Evolutionary conservation across 2,888 invertebrate species (phyloP).

Genomic region (Pristionchus exspectatus): DNA sequence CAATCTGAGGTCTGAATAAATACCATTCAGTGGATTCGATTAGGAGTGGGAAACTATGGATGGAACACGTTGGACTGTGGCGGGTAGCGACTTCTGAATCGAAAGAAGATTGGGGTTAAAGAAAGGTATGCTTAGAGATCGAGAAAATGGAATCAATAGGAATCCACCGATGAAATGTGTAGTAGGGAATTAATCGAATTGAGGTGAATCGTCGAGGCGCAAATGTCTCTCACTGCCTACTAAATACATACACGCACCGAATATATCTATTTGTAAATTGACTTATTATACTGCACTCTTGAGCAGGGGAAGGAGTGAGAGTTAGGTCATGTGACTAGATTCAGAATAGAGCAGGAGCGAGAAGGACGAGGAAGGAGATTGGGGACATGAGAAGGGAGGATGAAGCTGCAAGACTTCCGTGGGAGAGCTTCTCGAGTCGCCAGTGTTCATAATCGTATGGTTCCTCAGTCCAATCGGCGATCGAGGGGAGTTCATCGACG

Average conservation of each 20-base stretch:
- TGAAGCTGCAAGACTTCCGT: constrained; percentile 10
- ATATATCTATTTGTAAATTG: constrained; percentile 40
- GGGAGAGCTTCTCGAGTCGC: constrained; percentile 33
- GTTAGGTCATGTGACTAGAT: constrained; percentile 19
- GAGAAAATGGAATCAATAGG: background rate
- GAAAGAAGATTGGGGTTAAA: constrained; percentile 15
- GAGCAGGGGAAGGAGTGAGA: constrained; percentile 6
- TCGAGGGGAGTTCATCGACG: constrained; percentile 84
- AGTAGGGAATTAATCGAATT: background rate
- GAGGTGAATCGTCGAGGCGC: constrained; percentile 6
- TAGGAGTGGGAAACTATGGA: background rate
- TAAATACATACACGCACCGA: constrained; percentile 45
- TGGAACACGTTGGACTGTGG: constrained; percentile 21
- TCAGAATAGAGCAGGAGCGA: constrained; percentile 27
- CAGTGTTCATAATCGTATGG: constrained; percentile 69
- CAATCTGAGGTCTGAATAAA: constrained; percentile 45
- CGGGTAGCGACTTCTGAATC: constrained; percentile 8
- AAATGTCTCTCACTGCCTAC: constrained; percentile 18
- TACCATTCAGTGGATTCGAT: constrained; percentile 9
- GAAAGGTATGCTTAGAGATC: constrained; percentile 4
- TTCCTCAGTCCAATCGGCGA: constrained; percentile 71
- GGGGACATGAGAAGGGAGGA: constrained; percentile 1
- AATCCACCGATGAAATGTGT: constrained; percentile 9
- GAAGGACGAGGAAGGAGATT: constrained; percentile 1
- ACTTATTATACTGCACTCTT: constrained; percentile 49